Conservation (phyloP, 2,113 vertebrate genomes). For the Daubentonia madagascariensis region DNA sequence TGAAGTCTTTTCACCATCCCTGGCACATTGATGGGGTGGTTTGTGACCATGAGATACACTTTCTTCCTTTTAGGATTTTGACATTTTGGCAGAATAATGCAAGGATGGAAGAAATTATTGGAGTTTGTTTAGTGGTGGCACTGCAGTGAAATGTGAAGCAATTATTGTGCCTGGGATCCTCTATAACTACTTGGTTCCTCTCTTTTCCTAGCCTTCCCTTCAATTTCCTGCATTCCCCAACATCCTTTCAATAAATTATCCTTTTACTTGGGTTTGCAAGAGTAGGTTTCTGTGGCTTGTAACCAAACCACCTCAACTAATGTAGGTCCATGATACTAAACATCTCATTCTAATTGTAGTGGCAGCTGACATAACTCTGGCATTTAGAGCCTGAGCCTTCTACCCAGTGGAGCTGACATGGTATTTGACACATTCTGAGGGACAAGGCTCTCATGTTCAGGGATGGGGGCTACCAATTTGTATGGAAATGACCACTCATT, state of each 20-base stretch:
- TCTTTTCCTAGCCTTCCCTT: background rate
- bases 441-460: background rate
- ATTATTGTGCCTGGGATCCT: background rate
- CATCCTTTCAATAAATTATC: background rate
- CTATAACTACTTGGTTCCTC: background rate
- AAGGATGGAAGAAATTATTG: background rate
- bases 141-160: background rate
- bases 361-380: background rate
- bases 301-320: background rate
- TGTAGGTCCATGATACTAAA: background rate
- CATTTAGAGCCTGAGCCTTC: background rate
- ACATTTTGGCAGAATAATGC: background rate
- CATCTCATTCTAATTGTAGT: background rate
- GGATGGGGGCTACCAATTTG: background rate
- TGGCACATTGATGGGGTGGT: background rate
- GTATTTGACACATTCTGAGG: background rate
- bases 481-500: background rate
- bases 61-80: background rate
- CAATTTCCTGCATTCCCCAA: background rate
- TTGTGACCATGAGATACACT: background rate
- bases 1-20: background rate
- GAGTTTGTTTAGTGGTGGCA: background rate
- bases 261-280: background rate
- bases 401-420: background rate
- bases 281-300: background rate